Conservation (phyloP, 2,888 invertebrate genomes). For the Drosophila infuscata region DNA sequence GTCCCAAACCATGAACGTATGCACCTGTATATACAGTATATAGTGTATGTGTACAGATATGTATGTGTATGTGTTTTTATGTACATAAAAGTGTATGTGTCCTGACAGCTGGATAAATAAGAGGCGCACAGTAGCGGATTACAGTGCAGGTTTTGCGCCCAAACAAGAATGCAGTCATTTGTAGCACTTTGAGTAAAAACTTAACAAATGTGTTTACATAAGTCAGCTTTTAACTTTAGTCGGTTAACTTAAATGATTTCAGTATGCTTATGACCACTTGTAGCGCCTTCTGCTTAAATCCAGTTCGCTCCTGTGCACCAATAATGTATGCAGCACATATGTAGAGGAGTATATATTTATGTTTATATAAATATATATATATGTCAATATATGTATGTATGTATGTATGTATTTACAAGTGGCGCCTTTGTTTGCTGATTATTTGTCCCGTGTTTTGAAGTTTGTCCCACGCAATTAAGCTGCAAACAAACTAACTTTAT, state of each 20-base stretch:
- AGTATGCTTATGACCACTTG: neutral
- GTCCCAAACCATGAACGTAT: slow-evolving; percentile 4
- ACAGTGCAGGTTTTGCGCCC: neutral
- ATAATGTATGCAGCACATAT: neutral
- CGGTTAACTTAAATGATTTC: neutral
- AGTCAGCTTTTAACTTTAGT: neutral
- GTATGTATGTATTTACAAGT: slow-evolving; percentile 5
- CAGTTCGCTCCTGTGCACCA: slow-evolving; percentile 4
- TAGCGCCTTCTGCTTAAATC: neutral
- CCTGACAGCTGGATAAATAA: slow-evolving; percentile 56
- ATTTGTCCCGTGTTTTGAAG: slow-evolving; percentile 25
- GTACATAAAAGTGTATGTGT: slow-evolving; percentile 6
- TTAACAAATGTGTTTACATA: neutral
- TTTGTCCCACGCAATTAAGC: slow-evolving; percentile 68
- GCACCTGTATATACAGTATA: neutral
- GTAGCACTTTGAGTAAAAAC: neutral
- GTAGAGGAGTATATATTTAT: slow-evolving; percentile 12
- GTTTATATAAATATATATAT: slow-evolving; percentile 13
- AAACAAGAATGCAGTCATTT: neutral
- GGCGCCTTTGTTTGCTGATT: slow-evolving; percentile 42
- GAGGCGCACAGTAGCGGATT: slow-evolving; percentile 24
- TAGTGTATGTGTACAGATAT: neutral
- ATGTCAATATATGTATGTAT: neutral
- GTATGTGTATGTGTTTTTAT: neutral
- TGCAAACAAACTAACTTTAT: slow-evolving; percentile 66